Base-by-base conservation (phyloP, 2,888 invertebrate genomes). In the Epistrophella euchroma region DNA sequence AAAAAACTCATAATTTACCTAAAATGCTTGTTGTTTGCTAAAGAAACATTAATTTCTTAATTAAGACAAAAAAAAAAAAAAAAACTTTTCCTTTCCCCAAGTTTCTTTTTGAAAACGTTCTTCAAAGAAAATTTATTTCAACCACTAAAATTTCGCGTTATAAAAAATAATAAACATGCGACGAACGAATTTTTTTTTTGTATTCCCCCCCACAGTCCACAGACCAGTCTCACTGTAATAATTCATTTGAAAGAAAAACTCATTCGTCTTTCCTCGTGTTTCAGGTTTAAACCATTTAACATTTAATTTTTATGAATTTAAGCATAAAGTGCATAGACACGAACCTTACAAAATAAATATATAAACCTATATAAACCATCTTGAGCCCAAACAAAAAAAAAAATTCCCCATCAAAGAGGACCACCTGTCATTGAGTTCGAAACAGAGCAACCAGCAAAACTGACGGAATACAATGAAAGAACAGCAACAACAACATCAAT, bases 381-480 rank as follows among this genome's bases (percentile, higher is more conserved):
- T 76, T 76, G 85, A 80, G 80, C 17, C 71, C 60, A 72, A 85
- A 77, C 28, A 35, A 32, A 37, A 85, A 85, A 76, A 32, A 37
- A 85, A 85, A 73, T 77, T 77, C 81, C 73, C 81, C 81, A 85
- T 85, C 81, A 81, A 80, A 81, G 68, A 68, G 81, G 81, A 85
- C 85, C 85, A 85, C 85, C 85, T 85, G 85, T 85, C 85, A 81
- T 81, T 85, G 76, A 37, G 47, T 77, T 85, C 73, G 81, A 85
- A 79, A 71, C 79, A 84, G 73, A 84, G 74, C 79, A 78, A 84
- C 75, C 68, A 76, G 37, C 22, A 37, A 37, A 11, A 75, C 75
- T 68, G 45, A 81, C 25, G 3, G 15, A 25, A 25, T 6, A 76
- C 68, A 72, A 81, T 72, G 72, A 79, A 55, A 50, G 58, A 79